phyloP scores from a whole-genome alignment of 1,140 invertebrate species.

The Anastrepha obliqua region DNA sequence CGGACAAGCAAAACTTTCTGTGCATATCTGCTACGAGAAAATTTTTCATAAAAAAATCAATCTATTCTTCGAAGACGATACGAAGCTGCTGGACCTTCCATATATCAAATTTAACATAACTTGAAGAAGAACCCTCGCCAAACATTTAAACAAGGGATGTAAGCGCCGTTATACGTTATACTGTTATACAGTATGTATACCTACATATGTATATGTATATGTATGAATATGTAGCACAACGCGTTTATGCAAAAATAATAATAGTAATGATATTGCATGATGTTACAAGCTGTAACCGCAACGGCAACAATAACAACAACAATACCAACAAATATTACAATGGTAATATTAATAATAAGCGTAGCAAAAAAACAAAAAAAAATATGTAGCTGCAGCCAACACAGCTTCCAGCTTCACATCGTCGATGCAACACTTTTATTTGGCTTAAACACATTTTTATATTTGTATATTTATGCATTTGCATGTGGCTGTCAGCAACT shows the following conservation, averaged over 20 bases:
- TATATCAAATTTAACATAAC: no score
- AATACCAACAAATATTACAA: background rate
- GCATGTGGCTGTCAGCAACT: conserved; percentile 6
- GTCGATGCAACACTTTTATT: background rate
- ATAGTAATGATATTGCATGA: conserved; percentile 33
- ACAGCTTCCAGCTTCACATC: conserved; percentile 26
- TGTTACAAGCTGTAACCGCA: background rate
- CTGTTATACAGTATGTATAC: no score
- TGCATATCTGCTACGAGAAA: no score
- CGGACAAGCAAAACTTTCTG: no score
- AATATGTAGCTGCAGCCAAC: conserved; percentile 37
- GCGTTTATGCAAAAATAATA: conserved; percentile 38
- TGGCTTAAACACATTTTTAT: background rate
- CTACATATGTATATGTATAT: background rate
- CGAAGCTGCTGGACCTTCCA: no score
- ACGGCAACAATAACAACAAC: background rate
- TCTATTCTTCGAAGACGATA: no score
- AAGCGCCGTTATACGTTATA: no score
- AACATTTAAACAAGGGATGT: no score
- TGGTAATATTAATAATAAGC: conserved; percentile 22
- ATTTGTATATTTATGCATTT: background rate
- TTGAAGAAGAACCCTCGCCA: no score
- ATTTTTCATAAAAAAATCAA: no score
- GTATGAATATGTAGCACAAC: background rate
- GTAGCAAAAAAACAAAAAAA: background rate